These are phyloP conservation scores for Ammodytes dubius DNA, from an alignment of 2,113 vertebrate species.

Conservation along the genomic window DNA sequence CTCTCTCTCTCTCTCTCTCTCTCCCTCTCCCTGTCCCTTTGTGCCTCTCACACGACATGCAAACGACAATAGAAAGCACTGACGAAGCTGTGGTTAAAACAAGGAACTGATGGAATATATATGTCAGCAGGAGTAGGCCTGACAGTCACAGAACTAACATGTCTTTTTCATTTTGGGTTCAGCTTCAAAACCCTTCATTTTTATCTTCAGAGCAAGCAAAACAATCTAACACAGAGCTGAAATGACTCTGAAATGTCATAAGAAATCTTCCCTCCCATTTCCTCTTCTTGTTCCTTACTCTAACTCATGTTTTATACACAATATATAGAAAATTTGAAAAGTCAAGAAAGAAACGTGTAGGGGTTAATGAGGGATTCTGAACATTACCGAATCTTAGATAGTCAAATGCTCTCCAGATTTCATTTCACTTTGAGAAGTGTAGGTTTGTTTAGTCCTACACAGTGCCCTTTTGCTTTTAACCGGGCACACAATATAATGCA, in stretches of 20 bases:
- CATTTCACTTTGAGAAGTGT: background rate
- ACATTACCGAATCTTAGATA: background rate
- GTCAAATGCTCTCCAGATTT: background rate
- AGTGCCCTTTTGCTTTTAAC: background rate
- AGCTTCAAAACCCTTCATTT: background rate
- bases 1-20: conserved; percentile 5
- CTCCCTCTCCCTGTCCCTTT: background rate
- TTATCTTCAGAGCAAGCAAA: background rate
- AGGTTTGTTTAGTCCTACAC: background rate
- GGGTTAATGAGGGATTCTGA: background rate
- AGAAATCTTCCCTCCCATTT: background rate
- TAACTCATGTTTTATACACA: background rate
- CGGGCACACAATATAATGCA: background rate
- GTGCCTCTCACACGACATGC: background rate
- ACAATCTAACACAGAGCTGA: background rate
- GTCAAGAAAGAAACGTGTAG: too few species aligned
- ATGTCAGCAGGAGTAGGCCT: background rate
- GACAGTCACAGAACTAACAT: conserved; percentile 4
- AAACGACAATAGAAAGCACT: conserved; percentile 9
- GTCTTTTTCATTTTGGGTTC: conserved; percentile 23
- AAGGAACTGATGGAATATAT: background rate
- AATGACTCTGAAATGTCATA: background rate
- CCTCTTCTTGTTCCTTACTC: background rate
- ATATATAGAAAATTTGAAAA: background rate
- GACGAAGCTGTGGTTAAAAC: background rate